Conservation (phyloP, 92 coral and sea anemone species). For the Porites rus region DNA sequence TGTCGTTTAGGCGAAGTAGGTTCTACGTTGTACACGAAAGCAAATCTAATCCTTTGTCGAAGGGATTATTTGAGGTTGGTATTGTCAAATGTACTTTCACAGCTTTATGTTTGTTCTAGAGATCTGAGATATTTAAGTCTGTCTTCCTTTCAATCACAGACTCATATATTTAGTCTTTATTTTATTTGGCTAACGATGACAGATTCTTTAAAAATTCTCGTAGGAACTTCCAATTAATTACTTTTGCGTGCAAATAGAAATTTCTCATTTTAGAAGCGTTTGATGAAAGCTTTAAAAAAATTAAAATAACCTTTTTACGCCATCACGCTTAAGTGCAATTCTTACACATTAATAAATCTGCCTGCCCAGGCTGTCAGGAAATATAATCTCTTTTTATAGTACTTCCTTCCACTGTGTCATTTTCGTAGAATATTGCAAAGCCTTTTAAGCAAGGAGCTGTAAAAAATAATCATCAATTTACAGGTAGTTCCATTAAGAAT, state of each 20-base stretch:
- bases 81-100: constrained; percentile 10
- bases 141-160: constrained; percentile 7
- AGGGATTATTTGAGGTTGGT: constrained; percentile 93
- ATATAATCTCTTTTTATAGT: constrained; percentile 32
- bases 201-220: constrained; percentile 11
- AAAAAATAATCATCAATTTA: constrained; percentile 25
- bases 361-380: constrained; percentile 31
- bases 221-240: not conserved
- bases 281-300: not conserved
- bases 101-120: constrained; percentile 25
- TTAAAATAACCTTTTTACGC: not conserved
- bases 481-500: constrained; percentile 30
- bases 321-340: constrained; percentile 22
- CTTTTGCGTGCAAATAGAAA: not conserved
- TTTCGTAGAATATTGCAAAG: constrained; percentile 21
- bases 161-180: constrained; percentile 21
- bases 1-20: constrained; percentile 99
- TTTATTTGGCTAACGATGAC: constrained; percentile 36
- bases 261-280: not conserved
- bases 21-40: constrained; percentile 95
- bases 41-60: constrained; percentile 90
- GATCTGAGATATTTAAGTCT: constrained; percentile 17
- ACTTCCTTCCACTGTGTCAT: constrained; percentile 50
- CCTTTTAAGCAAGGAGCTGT: constrained; percentile 32
- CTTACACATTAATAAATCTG: constrained; percentile 37